A percentile compares a stretch with the other conserved stretches of the same genome.
Conservation (phyloP, 1,140 invertebrate species). For the Brachionus rubens region DNA sequence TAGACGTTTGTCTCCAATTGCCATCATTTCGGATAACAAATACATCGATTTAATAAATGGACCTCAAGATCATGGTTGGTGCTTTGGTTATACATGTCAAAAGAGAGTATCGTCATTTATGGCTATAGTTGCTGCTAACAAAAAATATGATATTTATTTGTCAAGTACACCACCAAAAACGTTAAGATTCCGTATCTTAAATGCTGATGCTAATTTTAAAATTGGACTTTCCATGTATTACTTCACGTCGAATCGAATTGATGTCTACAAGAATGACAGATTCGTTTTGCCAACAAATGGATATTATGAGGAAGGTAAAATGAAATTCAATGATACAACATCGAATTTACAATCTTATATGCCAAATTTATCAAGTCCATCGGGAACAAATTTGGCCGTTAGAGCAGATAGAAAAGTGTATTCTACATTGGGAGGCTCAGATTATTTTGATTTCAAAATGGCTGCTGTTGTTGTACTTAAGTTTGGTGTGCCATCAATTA, state of each 20-base stretch:
- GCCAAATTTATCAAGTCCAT: constrained; percentile 19
- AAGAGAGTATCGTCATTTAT: constrained; percentile 56
- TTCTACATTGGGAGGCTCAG: not conserved
- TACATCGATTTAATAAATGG: constrained; percentile 60
- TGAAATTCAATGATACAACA: not conserved
- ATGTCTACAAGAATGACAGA: constrained; percentile 52
- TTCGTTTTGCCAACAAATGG: constrained; percentile 52
- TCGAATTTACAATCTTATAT: not conserved
- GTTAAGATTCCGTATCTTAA: constrained; percentile 52
- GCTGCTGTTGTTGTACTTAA: constrained; percentile 13
- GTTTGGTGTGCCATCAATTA: not conserved
- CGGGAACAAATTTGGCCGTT: constrained; percentile 8
- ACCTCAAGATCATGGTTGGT: constrained; percentile 59
- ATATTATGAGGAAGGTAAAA: constrained; percentile 45
- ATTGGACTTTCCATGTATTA: constrained; percentile 53
- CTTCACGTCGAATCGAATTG: constrained; percentile 51
- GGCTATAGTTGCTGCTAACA: constrained; percentile 52
- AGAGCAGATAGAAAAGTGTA: constrained; percentile 39
- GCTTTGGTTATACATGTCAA: constrained; percentile 57
- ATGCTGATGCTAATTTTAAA: constrained; percentile 49
- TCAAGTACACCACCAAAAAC: constrained; percentile 50
- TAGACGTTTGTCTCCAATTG: constrained; percentile 56
- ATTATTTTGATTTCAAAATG: constrained; percentile 36
- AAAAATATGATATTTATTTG: constrained; percentile 46
- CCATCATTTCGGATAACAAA: constrained; percentile 50